Percentiles rank a stretch among this genome's conserved stretches.
These are phyloP conservation scores for Porphyrio hochstetteri DNA, from an alignment of 2,113 vertebrate species.

Conservation along the genomic window DNA sequence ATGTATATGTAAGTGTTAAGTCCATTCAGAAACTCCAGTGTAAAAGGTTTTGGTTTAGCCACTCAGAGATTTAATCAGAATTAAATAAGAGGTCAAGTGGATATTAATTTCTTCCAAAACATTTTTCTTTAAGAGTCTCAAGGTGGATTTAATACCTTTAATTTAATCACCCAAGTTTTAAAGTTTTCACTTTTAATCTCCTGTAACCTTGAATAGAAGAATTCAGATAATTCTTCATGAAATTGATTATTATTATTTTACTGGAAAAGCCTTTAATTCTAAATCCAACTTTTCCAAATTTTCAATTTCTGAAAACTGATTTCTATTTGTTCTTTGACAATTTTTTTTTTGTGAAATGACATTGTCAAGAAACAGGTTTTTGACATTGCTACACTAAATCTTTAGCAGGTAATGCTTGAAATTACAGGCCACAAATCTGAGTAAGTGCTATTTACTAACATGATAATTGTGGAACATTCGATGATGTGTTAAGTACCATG, in stretches of 20 bases:
- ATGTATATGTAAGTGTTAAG: not conserved
- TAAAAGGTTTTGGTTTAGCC: not conserved
- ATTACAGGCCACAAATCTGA: slow-evolving; percentile 52
- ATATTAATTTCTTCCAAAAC: not conserved
- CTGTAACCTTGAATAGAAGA: not conserved
- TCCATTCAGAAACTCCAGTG: not conserved
- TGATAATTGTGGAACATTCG: slow-evolving; percentile 72
- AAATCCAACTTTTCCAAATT: not conserved
- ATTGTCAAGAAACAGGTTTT: slow-evolving; percentile 8
- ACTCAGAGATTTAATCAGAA: not conserved
- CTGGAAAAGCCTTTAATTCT: not conserved
- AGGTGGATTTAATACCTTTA: not conserved
- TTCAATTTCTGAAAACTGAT: not conserved
- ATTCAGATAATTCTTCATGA: not conserved
- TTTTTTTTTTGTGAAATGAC: not conserved
- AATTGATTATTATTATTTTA: not conserved
- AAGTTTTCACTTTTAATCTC: not conserved
- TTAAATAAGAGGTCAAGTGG: not conserved
- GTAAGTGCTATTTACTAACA: slow-evolving; percentile 72
- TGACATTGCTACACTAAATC: slow-evolving; percentile 15
- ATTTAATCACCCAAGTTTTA: not conserved
- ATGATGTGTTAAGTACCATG: slow-evolving; percentile 74
- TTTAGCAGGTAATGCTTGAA: slow-evolving; percentile 60
- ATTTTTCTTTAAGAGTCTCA: not conserved
- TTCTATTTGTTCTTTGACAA: not conserved